These are phyloP conservation scores for Alauda arvensis DNA, from an alignment of 2,797 vertebrate species.

Conservation along the genomic window DNA sequence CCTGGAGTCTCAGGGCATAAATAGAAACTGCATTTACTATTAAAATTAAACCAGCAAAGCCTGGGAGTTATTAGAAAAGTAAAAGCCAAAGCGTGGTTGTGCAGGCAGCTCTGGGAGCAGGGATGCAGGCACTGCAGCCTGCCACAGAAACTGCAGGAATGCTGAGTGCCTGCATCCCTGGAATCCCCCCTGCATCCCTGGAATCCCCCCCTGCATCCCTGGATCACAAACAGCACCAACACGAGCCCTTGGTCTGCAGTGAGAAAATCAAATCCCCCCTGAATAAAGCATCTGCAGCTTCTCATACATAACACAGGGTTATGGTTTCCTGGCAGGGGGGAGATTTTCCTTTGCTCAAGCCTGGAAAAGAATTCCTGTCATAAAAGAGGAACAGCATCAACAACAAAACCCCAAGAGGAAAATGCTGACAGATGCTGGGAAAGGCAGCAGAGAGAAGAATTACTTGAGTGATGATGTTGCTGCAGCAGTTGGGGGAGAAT, in stretches of 20 bases:
- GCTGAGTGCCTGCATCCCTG: not conserved
- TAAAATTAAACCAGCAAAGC: not conserved
- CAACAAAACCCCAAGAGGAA: not conserved
- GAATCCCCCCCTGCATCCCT: not conserved
- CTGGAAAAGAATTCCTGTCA: not conserved
- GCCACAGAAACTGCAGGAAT: not conserved
- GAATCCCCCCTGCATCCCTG: not conserved
- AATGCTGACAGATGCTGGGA: not conserved
- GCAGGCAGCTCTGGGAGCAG: not conserved
- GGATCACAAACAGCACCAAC: fast-evolving
- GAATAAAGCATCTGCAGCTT: not conserved
- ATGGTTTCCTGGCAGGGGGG: not conserved
- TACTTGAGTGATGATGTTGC: not conserved
- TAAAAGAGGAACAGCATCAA: not conserved
- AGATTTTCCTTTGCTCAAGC: not conserved
- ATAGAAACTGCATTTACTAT: not conserved
- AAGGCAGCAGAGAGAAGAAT: not conserved
- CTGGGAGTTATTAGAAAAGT: not conserved
- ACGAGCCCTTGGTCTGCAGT: fast-evolving
- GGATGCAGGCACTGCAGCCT: not conserved
- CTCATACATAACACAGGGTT: fast-evolving
- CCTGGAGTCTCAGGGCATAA: not conserved
- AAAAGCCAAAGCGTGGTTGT: not conserved
- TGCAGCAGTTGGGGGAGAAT: not conserved
- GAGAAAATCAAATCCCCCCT: not conserved